Percentiles rank a stretch among this genome's conserved stretches.
These are phyloP conservation scores for Erythrocercus mccallii DNA, from an alignment of 2,113 vertebrate genomes.

Conservation along the genomic window DNA sequence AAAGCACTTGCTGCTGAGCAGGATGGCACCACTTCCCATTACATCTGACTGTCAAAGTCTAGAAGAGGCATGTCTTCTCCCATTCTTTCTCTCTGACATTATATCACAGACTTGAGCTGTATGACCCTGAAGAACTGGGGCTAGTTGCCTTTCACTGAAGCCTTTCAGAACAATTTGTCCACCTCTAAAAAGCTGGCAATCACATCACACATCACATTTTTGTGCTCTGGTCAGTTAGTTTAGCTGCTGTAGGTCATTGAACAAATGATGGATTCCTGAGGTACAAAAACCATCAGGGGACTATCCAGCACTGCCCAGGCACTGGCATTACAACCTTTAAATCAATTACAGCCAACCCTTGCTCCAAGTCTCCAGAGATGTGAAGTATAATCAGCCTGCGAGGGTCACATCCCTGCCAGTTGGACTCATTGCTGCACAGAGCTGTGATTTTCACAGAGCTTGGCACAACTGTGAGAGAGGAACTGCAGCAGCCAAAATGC, in stretches of 20 bases:
- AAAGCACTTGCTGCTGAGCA: not conserved
- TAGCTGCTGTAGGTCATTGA: not conserved
- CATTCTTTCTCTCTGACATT: not conserved
- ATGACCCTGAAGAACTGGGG: not conserved
- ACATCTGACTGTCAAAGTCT: not conserved
- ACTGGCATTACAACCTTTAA: not conserved
- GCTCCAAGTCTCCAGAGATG: not conserved
- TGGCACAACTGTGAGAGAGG: constrained; percentile 11
- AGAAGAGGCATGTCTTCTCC: not conserved
- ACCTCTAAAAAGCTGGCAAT: not conserved
- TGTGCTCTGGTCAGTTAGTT: not conserved
- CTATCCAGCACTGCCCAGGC: not conserved
- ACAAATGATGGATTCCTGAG: not conserved
- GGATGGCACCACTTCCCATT: not conserved
- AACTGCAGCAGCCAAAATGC: constrained; percentile 28
- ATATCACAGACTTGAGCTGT: accelerated
- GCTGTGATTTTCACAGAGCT: not conserved
- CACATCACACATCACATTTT: not conserved
- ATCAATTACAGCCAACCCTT: not conserved
- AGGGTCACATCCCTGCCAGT: not conserved
- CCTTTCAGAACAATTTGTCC: not conserved
- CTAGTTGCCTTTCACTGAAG: not conserved
- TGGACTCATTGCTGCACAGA: not conserved
- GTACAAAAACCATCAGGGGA: not conserved
- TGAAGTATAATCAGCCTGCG: not conserved